Percentiles rank a stretch among this genome's conserved stretches.
These are phyloP conservation scores for Drosophila stalkeri DNA, from an alignment of 2,888 invertebrate species.

Conservation along the genomic window DNA sequence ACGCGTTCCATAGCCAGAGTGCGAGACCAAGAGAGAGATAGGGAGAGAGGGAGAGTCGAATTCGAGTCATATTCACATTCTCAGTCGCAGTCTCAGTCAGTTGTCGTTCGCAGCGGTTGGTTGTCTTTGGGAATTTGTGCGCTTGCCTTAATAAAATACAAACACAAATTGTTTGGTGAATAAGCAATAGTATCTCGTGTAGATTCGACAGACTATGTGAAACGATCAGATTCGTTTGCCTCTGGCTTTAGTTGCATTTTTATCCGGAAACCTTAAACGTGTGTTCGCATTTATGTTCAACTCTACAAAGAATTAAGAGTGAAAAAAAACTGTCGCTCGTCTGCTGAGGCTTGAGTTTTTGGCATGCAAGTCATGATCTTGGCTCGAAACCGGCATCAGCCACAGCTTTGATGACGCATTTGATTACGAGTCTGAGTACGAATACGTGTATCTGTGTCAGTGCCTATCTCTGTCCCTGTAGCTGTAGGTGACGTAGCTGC, in stretches of 20 bases:
- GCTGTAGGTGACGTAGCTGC: slow-evolving; percentile 19
- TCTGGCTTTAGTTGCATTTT: slow-evolving; percentile 3
- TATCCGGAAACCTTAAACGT: slow-evolving; percentile 1
- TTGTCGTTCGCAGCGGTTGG: slow-evolving; percentile 42
- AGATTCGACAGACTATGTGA: slow-evolving; percentile 10
- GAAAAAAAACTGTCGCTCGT: slow-evolving; percentile 31
- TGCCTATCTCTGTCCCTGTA: slow-evolving; percentile 25
- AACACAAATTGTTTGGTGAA: slow-evolving; percentile 37
- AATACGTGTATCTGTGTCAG: slow-evolving; percentile 18
- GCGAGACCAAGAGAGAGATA: slow-evolving; percentile 6
- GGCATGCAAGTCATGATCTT: slow-evolving; percentile 69
- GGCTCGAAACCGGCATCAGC: slow-evolving; percentile 69
- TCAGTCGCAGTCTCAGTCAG: slow-evolving; percentile 35
- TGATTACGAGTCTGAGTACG: slow-evolving; percentile 44
- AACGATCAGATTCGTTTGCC: slow-evolving; percentile 6
- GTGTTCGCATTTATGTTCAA: not conserved
- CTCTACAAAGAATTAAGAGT: slow-evolving; percentile 12
- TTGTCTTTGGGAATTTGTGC: slow-evolving; percentile 53
- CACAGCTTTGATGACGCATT: slow-evolving; percentile 72
- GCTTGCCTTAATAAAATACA: slow-evolving; percentile 42
- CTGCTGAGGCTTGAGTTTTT: slow-evolving; percentile 34
- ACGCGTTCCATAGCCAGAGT: slow-evolving; percentile 11
- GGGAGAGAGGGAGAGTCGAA: slow-evolving; percentile 8
- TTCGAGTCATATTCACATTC: slow-evolving; percentile 18
- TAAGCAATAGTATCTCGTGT: slow-evolving; percentile 33